Evolutionary conservation across 2,797 vertebrate species (phyloP).

Genomic region (Alauda arvensis): DNA sequence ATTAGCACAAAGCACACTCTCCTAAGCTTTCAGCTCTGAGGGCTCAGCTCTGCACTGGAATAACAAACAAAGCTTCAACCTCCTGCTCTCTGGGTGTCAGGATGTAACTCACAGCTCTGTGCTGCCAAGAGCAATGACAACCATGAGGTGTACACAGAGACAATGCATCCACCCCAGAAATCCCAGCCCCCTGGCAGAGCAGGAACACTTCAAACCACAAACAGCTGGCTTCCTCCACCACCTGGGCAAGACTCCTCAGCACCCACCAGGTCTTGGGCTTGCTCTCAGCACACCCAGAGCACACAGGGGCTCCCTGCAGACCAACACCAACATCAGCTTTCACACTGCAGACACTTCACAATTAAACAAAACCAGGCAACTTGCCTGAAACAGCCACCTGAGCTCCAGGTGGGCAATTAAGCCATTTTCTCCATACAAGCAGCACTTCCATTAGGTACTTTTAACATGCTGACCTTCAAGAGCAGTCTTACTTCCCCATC

Average conservation of each 20-base stretch:
- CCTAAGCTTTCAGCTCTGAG: not conserved
- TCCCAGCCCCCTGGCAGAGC: not conserved
- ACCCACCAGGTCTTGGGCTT: not conserved
- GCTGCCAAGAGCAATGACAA: not conserved
- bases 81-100: not conserved
- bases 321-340: not conserved
- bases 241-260: not conserved
- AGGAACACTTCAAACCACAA: not conserved
- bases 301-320: not conserved
- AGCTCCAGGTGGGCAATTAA: not conserved
- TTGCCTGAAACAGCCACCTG: not conserved
- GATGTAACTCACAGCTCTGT: not conserved
- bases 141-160: rapidly evolving
- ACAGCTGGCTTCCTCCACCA: not conserved
- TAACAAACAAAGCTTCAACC: not conserved
- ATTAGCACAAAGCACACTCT: not conserved
- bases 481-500: not conserved
- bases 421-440: not conserved
- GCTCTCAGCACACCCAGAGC: not conserved
- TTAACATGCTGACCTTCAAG: not conserved
- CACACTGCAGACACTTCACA: not conserved
- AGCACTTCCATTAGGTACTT: not conserved
- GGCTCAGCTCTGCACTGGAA: not conserved
- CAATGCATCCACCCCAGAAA: not conserved
- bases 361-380: not conserved